Evolutionary conservation across 2,113 vertebrate species (phyloP).

Genomic region (Poeciliopsis turrubarensis): DNA sequence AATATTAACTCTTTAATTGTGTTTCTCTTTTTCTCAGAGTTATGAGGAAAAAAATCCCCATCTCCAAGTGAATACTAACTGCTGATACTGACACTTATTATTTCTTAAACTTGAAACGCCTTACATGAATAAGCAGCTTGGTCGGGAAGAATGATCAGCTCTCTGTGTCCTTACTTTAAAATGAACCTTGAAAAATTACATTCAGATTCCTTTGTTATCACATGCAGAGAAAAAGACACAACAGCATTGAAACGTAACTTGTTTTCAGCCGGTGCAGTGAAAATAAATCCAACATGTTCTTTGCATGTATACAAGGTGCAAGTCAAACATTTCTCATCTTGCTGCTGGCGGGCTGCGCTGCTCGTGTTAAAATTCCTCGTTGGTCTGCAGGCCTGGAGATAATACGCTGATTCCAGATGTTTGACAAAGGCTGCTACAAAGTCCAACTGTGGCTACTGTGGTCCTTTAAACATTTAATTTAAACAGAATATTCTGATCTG

Average conservation of each 20-base stretch:
- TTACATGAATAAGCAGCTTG: neutral
- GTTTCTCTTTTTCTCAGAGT: no score
- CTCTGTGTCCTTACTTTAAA: neutral
- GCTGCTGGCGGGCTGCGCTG: conserved; percentile 8
- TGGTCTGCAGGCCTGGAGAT: conserved; percentile 1
- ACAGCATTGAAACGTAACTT: no score
- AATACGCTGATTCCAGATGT: neutral
- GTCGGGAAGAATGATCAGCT: neutral
- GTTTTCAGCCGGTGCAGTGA: neutral
- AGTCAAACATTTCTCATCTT: conserved; percentile 8
- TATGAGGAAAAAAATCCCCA: neutral
- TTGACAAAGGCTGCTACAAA: no score
- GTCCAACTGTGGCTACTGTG: neutral
- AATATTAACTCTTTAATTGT: no score
- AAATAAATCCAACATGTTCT: neutral
- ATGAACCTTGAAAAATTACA: neutral
- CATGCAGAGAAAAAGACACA: no score
- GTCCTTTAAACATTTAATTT: neutral
- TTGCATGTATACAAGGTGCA: neutral
- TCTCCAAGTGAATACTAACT: neutral
- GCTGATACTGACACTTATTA: neutral
- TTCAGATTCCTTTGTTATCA: no score
- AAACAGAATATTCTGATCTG: neutral
- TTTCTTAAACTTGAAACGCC: neutral
- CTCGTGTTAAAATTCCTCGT: conserved; percentile 7